Base-by-base conservation (phyloP, 2,797 vertebrate species). In the Antennarius maculatus region DNA sequence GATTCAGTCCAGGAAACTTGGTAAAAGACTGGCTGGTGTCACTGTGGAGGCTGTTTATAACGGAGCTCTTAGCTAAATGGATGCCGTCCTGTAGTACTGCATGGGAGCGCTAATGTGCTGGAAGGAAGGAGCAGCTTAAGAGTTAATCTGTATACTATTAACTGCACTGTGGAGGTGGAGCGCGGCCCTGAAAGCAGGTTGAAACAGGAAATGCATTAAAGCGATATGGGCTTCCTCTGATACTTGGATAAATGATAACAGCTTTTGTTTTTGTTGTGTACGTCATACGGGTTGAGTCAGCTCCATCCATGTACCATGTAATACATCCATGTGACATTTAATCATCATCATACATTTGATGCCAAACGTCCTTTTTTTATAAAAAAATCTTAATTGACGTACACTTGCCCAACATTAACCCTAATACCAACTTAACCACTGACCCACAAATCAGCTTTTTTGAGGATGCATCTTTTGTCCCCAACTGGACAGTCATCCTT, bases 111-210 rank as follows among this genome's bases (percentile, higher is more conserved):
- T 79, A 66, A 79, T 82, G 86, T 80, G 80, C 81, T 29, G 23
- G 81, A 81, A 74, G 67, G 63, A 70, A 71, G 60, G 76, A 83
- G 81, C 82, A 88, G 86, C 82, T 91, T 91, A 90, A 81, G 80
- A 86, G 82, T 90, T 91, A 90, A 91, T 90, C 89, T 90, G 62
- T 62, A 34, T 56, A 69, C 78, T 78, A 60, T 85, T 83, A 83
- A 84, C 74, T 72, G 75, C 74, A 66, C 66, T 68, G 77, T 62
- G 47, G 60, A 57, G 59, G 52, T 46, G 48, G 52, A 66, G 67
- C 63, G 47, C 51, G 14, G 72, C 61, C 31, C 53, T 54, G 62
- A 42, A 59, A 18, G 70, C 66, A 47, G 71, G 28, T 54, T 72
- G 16, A 65, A 55, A 72, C 53, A 37, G 51, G 55, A 76, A 74